These are phyloP conservation scores for Xestia ashworthii DNA, from an alignment of 2,888 invertebrate species.

Conservation along the genomic window DNA sequence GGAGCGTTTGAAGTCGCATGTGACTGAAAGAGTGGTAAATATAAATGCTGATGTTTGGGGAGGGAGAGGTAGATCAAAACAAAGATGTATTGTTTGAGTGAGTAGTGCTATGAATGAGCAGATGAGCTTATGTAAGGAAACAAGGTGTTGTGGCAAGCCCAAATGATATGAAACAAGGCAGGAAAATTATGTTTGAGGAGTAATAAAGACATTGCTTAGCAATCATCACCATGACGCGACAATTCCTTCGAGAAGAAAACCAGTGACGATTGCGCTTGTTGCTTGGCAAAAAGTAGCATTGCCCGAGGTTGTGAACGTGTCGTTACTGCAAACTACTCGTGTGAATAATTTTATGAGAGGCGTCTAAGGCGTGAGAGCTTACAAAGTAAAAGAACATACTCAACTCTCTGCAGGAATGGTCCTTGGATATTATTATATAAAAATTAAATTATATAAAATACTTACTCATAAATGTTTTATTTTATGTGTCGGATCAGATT, in stretches of 20 bases:
- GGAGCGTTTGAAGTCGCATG: not conserved
- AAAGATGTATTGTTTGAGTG: no score
- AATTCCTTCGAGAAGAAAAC: not conserved
- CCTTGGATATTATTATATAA: not conserved
- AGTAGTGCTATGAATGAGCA: no score
- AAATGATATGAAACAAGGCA: not conserved
- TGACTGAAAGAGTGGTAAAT: not conserved
- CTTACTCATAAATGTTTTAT: not conserved
- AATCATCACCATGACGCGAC: not conserved
- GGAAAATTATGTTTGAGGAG: not conserved
- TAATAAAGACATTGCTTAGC: not conserved
- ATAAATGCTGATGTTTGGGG: not conserved
- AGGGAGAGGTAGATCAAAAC: no score
- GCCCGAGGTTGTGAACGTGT: not conserved
- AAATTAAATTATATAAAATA: no score
- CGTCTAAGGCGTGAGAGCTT: not conserved
- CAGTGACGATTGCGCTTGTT: not conserved
- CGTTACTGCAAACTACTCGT: not conserved
- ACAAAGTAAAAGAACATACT: constrained; percentile 2
- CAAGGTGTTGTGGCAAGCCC: no score
- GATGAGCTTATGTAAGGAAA: no score
- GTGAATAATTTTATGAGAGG: constrained; percentile 27
- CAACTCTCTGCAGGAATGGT: not conserved
- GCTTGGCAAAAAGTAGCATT: not conserved
- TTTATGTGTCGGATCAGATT: not conserved